Evolutionary conservation across 2,113 vertebrate genomes (phyloP), one percentile per base, ranked within the genome.

Genomic region (Peromyscus californicus): DNA sequence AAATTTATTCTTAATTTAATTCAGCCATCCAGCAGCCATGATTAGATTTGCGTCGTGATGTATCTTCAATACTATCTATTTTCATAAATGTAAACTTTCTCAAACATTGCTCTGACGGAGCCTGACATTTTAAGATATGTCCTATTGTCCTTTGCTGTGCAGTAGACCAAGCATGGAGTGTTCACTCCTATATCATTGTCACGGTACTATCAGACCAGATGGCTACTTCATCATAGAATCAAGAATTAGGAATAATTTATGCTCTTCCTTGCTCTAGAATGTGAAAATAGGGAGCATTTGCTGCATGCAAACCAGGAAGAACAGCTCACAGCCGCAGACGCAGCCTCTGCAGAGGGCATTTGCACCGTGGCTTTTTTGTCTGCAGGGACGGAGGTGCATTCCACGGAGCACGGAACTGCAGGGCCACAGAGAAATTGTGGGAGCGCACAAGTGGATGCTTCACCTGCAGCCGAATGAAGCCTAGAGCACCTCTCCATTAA

Each of bases 71-170:
- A 98, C 98, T 98, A 99, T 99, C 98, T 98, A 98, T 99, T 99
- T 99, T 99, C 99, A 99, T 99, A 99, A 99, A 98, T 97, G 98
- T 98, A 98, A 98, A 99, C 98, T 99, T 98, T 98, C 98, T 98
- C 97, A 98, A 98, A 98, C 98, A 98, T 98, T 98, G 98, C 98
- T 99, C 98, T 99, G 98, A 98, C 99, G 98, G 98, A 98, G 98
- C 96, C 97, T 99, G 98, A 99, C 98, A 99, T 98, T 99, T 99
- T 98, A 99, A 99, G 99, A 99, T 99, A 99, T 99, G 99, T 99
- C 99, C 99, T 98, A 99, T 99, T 99, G 98, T 99, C 99, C 99
- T 98, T 98, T 99, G 98, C 98, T 99, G 98, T 98, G 98, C 99
- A 98, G 97, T 98, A 99, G 99, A 99, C 98, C 98, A 99, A 99